Evolutionary conservation across 2,113 vertebrate species (phyloP), one percentile per base, ranked within the genome.

Genomic region (Prinia subflava): DNA sequence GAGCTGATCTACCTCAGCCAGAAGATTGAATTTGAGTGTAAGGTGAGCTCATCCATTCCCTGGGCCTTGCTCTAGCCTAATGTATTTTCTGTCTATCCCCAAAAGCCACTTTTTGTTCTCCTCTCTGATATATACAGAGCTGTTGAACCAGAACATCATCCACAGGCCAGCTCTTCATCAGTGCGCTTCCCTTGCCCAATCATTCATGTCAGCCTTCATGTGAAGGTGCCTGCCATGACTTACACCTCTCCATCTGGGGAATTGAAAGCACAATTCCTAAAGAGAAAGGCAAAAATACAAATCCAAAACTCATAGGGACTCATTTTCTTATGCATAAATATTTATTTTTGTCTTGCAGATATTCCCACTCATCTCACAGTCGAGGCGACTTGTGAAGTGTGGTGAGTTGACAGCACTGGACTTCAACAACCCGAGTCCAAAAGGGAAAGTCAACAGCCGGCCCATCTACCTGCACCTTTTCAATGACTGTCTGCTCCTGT

Each of bases 11-110:
- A 98, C 75, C 98, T 99, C 74, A 99, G 98, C 94, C 98, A 99
- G 81, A 99, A 98, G 95, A 99, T 99, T 85, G 99, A 99, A 97
- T 99, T 99, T 96, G 99, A 99, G 75, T 99, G 99, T 98, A 99
- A 98, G 98, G 99, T 99, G 90, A 98, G 98, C 83, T 67, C 2
- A 1, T 67, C 41, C 41, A 42, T 73, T 65, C 47, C 30, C 14
- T 39, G 21, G 13, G 24, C 37, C 37, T 69, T 85, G 25, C 28
- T 93, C 8, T 69, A 93, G 23, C 28, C 25, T 69, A 30, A n/a
- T 24, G 5, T 42, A 11, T 90, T 85, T 73, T 73, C 33, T 90
- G 16, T 80, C 13, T 67, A 80, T 83, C 27, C 37, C 44, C 60
- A 82, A 46, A 85, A 83, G 31, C 35, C 30, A 50, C 7, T 76